Evolutionary conservation across 1,140 invertebrate genomes (phyloP), one percentile per base, ranked within the genome.

Genomic region (Magallana angulata): DNA sequence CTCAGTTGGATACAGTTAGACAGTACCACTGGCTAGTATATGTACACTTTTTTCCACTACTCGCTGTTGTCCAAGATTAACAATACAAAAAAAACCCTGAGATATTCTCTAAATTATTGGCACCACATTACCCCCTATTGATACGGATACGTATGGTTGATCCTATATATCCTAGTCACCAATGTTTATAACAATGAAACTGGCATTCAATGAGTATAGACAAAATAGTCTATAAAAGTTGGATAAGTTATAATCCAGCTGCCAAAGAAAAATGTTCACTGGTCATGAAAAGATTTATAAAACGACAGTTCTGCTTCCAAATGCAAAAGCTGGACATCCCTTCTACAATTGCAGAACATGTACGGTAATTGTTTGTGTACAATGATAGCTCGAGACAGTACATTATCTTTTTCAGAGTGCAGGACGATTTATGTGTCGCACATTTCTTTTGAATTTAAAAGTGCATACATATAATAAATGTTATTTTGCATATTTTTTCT

Each of bases 201-300:
- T 76, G 36, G 68, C 68, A 76, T 76, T 76, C 68, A 76, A 71
- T 71, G 18, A 18, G 64, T 7, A 76, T 18, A 48, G 36, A 48
- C 36, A 48, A 18, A 76, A 76, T 30, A 30, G 24, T 71, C 24
- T 11, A 48, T 48, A n/a, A 30, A 71, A 71, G 64, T 71, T 71
- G 64, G 64, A 71, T 71, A 76, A 76, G 68, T 76, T 48, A 48
- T 12, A 76, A 76, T 76, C 68, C 68, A 30, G 68, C 36, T 11
- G 68, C 68, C 68, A 76, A 76, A 76, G 68, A 76, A 18, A 76
- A 76, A 76, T 76, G 68, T 76, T 76, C 68, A 76, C 68, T 30
- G 12, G 12, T 36, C n/a, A 4, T 48, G 5, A 48, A 48, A 48
- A 48, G 36, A 48, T 48, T 48, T 48, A 48, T 48, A 48, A 48